Base-by-base conservation (phyloP, 2,888 invertebrate genomes). In the Zelleria hepariella region DNA sequence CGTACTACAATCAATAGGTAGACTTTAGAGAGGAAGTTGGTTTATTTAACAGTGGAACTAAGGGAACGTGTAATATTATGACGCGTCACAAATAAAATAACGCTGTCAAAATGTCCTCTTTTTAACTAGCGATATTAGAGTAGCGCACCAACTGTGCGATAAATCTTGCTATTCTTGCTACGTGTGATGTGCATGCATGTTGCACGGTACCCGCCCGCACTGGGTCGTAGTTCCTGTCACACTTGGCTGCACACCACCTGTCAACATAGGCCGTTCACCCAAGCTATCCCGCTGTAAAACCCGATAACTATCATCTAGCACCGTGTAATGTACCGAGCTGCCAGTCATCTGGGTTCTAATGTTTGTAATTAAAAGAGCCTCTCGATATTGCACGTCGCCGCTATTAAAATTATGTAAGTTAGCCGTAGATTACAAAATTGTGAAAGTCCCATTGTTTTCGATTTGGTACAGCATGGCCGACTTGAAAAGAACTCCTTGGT, bases 201-300 rank as follows among this genome's bases (percentile, higher is more conserved):
- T 32, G 20, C 21, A 49, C 6, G 21, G n/a, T 15, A 20, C 21
- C 49, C 49, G 8, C 6, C 49, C 2, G 32, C 32, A 10, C 8
- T 32, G 6, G 18, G 20, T 21, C 63, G 61, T 62, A 66, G 68
- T 68, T 70, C 71, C 69, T 62, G 62, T 64, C 62, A 60, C 66
- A 63, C 63, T 67, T 66, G 65, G 69, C 65, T 69, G 62, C 62
- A 62, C 61, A 62, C 62, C 18, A 63, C 65, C 63, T 67, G 67
- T 59, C 42, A 26, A 5, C 24, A 20, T 15, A n/a, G 49, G 49
- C 27, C 49, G 27, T 32, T 51, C 24, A 58, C 58, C 58, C 27
- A 18, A 8, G 2, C 15, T n/a, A 15, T 10, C 32, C 15, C 15
- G 32, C 15, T 42, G 2, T 15, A 42, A 1, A 2, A 15, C 15